Conservation (phyloP, 35 echinoderm and acorn worm genomes). For the Nesometra sesokonis region DNA sequence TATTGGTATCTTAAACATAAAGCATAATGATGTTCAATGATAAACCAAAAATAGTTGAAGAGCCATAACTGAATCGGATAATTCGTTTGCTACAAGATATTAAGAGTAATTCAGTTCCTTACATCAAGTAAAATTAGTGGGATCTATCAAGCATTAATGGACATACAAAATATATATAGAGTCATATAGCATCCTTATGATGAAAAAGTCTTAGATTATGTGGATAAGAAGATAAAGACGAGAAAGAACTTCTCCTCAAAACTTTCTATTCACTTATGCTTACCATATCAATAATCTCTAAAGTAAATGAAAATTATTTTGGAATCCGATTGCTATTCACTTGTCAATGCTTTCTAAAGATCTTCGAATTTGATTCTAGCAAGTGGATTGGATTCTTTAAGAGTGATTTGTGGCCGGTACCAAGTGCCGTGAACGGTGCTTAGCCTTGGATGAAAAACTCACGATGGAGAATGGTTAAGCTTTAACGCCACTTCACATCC, state of each 20-base stretch:
- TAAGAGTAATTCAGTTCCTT: background rate
- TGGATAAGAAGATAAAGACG: background rate
- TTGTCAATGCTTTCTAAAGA: background rate
- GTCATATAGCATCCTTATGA: background rate
- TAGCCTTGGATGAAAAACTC: background rate
- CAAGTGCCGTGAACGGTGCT: background rate
- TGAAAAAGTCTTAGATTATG: background rate
- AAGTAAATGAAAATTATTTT: background rate
- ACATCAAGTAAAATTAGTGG: background rate
- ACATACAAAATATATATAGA: background rate
- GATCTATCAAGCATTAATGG: background rate
- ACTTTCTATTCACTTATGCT: background rate
- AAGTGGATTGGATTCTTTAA: background rate
- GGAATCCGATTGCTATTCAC: background rate
- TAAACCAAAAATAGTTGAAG: background rate
- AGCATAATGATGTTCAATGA: background rate
- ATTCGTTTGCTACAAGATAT: background rate
- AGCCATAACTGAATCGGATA: background rate
- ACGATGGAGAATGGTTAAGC: background rate
- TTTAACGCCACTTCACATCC: background rate
- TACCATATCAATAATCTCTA: background rate
- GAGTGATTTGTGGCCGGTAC: background rate
- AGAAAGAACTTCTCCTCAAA: background rate
- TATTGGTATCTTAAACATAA: background rate
- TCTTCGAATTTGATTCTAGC: background rate